Evolutionary conservation across 1,140 invertebrate genomes (phyloP), one percentile per base, ranked within the genome.

Genomic region (Radopholus similis): DNA sequence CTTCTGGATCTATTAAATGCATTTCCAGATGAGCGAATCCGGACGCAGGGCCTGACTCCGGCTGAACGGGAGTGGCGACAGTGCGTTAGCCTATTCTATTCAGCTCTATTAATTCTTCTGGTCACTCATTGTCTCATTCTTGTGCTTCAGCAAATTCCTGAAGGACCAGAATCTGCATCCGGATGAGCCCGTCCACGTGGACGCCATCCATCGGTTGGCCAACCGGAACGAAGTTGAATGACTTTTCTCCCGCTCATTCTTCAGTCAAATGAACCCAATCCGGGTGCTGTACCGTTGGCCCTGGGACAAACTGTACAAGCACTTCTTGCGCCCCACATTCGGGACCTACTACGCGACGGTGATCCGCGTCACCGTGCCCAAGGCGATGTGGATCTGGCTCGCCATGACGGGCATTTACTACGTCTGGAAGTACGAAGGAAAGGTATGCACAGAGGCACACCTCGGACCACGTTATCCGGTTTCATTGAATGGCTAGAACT

Each of bases 21-120:
- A 3, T 18, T 65, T 2, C 18, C 68, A 21, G 81, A 81, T 55
- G 75, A 83, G 37, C 78, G 81, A 9, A 70, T 75, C 21, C 68
- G 77, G 13, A 68, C 74, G 15, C 66, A 73, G n/a, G 79, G 79
- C 9, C 62, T 81, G 32, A 60, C 68, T 11, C 57, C 59, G 3
- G 79, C 81, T 15, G 79, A 81, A 66, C 51, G 79, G 32, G 81
- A 83, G 66, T 81, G 79, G 79, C 68, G 79, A 57, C 53, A 66
- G 64, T 81, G 49, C 68, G 66, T 60, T 18, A 64, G n/a, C 23
- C 4, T 26, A 42, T 60, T 13, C 26, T 54, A 57, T 57, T 66
- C 59, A n/a, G n/a, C n/a, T n/a, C n/a, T n/a, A n/a, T n/a, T n/a
- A n/a, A n/a, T n/a, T n/a, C n/a, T n/a, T n/a, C n/a, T n/a, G n/a